phyloP scores from a whole-genome alignment of 2,888 invertebrate species.

The Cheilosia soror region DNA sequence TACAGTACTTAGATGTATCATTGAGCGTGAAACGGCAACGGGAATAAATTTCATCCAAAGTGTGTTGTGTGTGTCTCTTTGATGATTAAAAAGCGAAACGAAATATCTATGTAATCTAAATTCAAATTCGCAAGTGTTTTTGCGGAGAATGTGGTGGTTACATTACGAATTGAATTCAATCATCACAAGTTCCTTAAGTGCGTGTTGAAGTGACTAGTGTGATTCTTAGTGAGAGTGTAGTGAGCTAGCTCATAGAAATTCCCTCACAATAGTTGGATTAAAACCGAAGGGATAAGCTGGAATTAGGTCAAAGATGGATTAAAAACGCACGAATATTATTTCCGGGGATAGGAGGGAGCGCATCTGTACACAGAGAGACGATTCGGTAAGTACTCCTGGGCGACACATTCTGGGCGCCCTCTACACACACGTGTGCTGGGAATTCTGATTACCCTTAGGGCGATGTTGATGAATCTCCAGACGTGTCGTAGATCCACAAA shows the following conservation, averaged over 20 bases:
- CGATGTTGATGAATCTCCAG: constrained; percentile 50
- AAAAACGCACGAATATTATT: constrained; percentile 56
- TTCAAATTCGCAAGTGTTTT: constrained; percentile 25
- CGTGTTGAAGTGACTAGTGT: constrained; percentile 44
- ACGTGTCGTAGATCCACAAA: constrained; percentile 7
- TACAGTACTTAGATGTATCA: constrained; percentile 31
- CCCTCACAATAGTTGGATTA: constrained; percentile 56
- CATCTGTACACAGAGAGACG: constrained; percentile 17
- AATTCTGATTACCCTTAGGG: constrained; percentile 41
- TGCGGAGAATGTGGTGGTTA: constrained; percentile 45
- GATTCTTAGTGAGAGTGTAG: background rate
- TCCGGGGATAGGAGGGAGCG: constrained; percentile 31
- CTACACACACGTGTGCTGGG: constrained; percentile 42
- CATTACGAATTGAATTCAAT: constrained; percentile 45
- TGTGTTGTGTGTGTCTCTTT: constrained; percentile 11
- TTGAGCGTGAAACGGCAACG: constrained; percentile 42
- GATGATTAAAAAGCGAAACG: constrained; percentile 24
- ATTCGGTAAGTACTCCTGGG: constrained; percentile 51
- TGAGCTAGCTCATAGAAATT: no score
- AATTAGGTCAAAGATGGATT: constrained; percentile 74
- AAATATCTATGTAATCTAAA: constrained; percentile 20
- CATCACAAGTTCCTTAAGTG: constrained; percentile 41
- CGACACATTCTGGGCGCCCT: constrained; percentile 22
- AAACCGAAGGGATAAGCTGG: constrained; percentile 43
- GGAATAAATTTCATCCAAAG: constrained; percentile 26